Base-by-base conservation (phyloP, 1,140 invertebrate genomes). In the Conus ventricosus region DNA sequence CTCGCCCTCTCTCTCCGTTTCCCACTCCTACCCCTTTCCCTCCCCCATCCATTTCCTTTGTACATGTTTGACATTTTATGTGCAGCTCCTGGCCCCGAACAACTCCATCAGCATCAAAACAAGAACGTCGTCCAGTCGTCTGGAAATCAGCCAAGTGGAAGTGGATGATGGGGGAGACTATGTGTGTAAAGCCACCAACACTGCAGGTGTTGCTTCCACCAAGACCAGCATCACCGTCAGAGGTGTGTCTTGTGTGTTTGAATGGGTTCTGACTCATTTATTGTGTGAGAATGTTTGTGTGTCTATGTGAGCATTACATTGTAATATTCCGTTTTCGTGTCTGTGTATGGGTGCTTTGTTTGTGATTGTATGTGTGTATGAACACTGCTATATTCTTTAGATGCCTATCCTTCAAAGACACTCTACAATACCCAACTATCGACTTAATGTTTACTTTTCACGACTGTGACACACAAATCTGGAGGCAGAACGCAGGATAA, bases 91-190 rank as follows among this genome's bases (percentile, higher is more conserved):
- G 88, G 88, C 89, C 51, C 89, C 90, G 88, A 92, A 92, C 80
- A 91, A 93, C 53, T 78, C 89, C 11, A 90, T 92, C 15, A 88
- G 85, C 23, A 91, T 92, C 60, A 92, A 89, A 25, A 91, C 88
- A 63, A 81, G 89, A 53, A 88, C 87, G n/a, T 92, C 92, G 13
- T 84, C 90, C 51, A 92, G 91, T 84, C 98, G 98, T 93, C 95
- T 99, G 88, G 96, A 97, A 91, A 98, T 99, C 90, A 97, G 97
- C 13, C 98, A 99, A 94, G 98, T 99, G 93, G 98, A 98, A 96
- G 97, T 98, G 7, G 96, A 96, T 91, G 99, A 99, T 95, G 97
- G 97, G 92, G 99, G 99, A 63, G 97, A 98, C 94, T 99, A 99
- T 94, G 97, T 97, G 88, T 99, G 98, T 95, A 96, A 97, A 91